Conservation (phyloP, 2,888 invertebrate genomes). For the Octonoba sinensis region DNA sequence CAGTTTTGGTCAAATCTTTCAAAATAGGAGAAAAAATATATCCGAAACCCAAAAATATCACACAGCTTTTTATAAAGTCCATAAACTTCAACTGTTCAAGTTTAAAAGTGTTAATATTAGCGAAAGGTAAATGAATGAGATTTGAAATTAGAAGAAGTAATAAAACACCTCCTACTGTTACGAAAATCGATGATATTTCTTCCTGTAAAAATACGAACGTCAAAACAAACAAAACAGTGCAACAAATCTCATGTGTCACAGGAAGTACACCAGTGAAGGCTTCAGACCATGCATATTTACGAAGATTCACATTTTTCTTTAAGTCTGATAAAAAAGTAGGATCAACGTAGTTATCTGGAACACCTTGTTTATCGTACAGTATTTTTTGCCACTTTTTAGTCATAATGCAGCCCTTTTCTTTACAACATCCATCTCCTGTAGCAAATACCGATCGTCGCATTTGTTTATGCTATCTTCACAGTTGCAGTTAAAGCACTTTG, state of each 20-base stretch:
- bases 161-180: slow-evolving; percentile 70
- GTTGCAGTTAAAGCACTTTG: too few relatives aligned
- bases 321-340: slow-evolving; percentile 86
- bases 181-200: slow-evolving; percentile 77
- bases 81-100: neutral
- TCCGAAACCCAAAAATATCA: slow-evolving; percentile 87
- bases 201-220: slow-evolving; percentile 75
- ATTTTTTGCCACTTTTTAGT: slow-evolving; percentile 83
- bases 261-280: slow-evolving; percentile 83
- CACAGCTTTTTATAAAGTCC: slow-evolving; percentile 81
- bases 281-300: slow-evolving; percentile 80
- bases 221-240: slow-evolving; percentile 46
- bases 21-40: slow-evolving; percentile 91
- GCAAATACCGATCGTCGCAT: too few relatives aligned
- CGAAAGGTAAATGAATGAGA: slow-evolving; percentile 23
- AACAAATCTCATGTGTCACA: slow-evolving; percentile 84
- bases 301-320: slow-evolving; percentile 84
- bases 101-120: slow-evolving; percentile 1
- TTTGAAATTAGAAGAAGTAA: slow-evolving; percentile 70
- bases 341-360: slow-evolving; percentile 94
- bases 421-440: too few relatives aligned
- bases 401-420: neutral
- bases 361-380: slow-evolving; percentile 87
- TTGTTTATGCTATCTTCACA: too few relatives aligned
- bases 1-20: slow-evolving; percentile 94